These are phyloP conservation scores for Neogobius melanostomus DNA, from an alignment of 2,113 vertebrate species.

Conservation along the genomic window DNA sequence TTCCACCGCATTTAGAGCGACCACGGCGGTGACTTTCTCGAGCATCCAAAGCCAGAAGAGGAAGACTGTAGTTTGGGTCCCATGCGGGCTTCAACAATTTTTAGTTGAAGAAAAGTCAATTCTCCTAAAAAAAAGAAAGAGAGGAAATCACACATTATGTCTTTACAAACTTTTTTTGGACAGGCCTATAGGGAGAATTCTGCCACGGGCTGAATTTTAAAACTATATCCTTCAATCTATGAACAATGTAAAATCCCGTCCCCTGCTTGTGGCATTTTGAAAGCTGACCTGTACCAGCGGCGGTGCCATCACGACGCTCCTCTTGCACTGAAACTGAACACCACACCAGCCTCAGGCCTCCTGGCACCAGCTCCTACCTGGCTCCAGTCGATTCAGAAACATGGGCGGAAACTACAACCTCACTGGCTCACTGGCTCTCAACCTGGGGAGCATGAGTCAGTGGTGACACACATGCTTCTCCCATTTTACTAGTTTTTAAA, in stretches of 20 bases:
- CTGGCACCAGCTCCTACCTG: constrained; percentile 16
- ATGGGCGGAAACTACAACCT: no score
- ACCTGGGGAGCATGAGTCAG: no score
- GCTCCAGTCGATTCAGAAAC: constrained; percentile 7
- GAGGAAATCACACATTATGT: constrained; percentile 1
- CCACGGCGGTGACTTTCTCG: constrained; percentile 3
- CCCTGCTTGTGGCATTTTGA: constrained; percentile 45
- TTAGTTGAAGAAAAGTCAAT: constrained; percentile 4
- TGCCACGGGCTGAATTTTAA: no score
- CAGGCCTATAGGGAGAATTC: no score
- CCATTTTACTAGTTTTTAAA: no score
- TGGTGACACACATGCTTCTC: no score
- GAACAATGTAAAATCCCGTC: constrained; percentile 1
- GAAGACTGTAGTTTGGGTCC: not conserved
- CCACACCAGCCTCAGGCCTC: constrained; percentile 35
- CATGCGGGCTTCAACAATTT: not conserved
- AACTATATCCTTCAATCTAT: no score
- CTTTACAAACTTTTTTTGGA: not conserved
- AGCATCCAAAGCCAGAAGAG: constrained; percentile 4
- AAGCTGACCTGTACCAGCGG: constrained; percentile 60
- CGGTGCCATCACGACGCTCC: constrained; percentile 69
- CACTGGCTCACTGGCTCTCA: not conserved
- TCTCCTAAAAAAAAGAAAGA: constrained; percentile 26
- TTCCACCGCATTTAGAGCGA: constrained; percentile 31
- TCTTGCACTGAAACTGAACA: constrained; percentile 75